A percentile compares a stretch with the other conserved stretches of the same genome.
phyloP scores from a whole-genome alignment of 1,140 invertebrate genomes.

The Scaptomyza pallida region DNA sequence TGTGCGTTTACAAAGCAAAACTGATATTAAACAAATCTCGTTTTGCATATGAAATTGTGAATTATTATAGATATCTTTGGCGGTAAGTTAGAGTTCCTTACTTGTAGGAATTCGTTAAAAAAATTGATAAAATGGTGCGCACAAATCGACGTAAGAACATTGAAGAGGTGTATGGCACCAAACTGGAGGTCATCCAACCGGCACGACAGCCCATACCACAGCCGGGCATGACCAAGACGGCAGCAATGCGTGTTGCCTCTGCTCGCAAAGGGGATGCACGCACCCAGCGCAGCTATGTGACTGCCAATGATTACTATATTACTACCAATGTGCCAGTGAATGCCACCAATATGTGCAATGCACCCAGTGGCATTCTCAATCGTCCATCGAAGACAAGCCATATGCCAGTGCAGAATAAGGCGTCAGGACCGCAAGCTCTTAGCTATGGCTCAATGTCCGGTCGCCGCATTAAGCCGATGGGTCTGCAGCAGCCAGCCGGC shows the following conservation, averaged over 20 bases:
- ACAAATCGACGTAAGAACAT: slow-evolving; percentile 64
- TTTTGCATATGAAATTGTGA: slow-evolving; percentile 11
- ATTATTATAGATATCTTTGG: not conserved
- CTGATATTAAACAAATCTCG: not conserved
- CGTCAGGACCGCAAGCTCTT: slow-evolving; percentile 13
- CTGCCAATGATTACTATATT: slow-evolving; percentile 70
- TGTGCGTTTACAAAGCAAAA: slow-evolving; percentile 9
- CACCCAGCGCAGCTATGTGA: slow-evolving; percentile 63
- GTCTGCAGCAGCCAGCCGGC: slow-evolving; percentile 32
- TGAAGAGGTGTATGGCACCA: slow-evolving; percentile 73
- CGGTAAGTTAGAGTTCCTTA: slow-evolving; percentile 9
- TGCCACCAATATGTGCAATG: slow-evolving; percentile 35
- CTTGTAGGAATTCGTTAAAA: too few species aligned
- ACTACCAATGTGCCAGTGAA: slow-evolving; percentile 65
- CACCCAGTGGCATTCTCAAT: not conserved
- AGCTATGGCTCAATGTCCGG: slow-evolving; percentile 44
- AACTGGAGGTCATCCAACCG: slow-evolving; percentile 59
- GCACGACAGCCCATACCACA: slow-evolving; percentile 38
- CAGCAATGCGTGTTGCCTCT: slow-evolving; percentile 37
- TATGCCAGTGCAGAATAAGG: slow-evolving; percentile 17
- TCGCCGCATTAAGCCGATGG: slow-evolving; percentile 48
- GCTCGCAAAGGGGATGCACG: slow-evolving; percentile 40
- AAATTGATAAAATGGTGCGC: slow-evolving; percentile 58
- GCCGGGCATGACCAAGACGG: slow-evolving; percentile 47
- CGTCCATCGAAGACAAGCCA: slow-evolving; percentile 15